A percentile compares a stretch with the other conserved stretches of the same genome.
phyloP scores from a whole-genome alignment of 2,797 vertebrate species.

The Molossus molossus region DNA sequence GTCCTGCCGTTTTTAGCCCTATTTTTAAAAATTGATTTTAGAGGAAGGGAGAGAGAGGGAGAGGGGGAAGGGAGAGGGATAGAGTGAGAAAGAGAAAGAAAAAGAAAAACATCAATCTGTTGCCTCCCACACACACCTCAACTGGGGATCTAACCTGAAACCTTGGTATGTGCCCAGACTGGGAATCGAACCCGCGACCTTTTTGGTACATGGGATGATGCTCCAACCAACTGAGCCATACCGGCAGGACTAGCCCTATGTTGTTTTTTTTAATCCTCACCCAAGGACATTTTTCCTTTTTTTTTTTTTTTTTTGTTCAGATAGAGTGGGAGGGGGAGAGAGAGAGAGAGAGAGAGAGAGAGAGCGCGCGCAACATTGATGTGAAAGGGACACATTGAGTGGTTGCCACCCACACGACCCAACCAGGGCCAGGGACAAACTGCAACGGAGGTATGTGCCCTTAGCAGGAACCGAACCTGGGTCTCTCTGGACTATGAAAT shows the following conservation, averaged over 20 bases:
- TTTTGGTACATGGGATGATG: background rate
- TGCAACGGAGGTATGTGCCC: too few relatives aligned
- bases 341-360: too few relatives aligned
- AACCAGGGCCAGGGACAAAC: too few relatives aligned
- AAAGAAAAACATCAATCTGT: background rate
- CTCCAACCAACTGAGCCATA: background rate
- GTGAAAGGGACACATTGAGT: too few relatives aligned
- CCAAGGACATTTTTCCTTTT: too few relatives aligned
- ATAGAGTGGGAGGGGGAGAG: too few relatives aligned
- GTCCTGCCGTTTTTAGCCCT: background rate
- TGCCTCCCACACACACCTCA: background rate
- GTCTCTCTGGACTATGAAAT: background rate
- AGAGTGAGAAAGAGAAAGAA: background rate
- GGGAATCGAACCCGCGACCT: background rate
- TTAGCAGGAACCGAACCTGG: too few relatives aligned
- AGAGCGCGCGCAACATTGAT: too few relatives aligned
- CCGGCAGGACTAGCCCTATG: background rate
- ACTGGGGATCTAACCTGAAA: background rate
- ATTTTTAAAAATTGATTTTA: background rate
- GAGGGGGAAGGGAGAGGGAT: too few relatives aligned
- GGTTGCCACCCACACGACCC: too few relatives aligned
- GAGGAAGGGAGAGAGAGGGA: too few relatives aligned
- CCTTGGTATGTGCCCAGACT: background rate
- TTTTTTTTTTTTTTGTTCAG: too few relatives aligned
- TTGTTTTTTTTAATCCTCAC: background rate